These are phyloP conservation scores for Poeciliopsis prolifica DNA, from an alignment of 2,113 vertebrate genomes.

Conservation along the genomic window DNA sequence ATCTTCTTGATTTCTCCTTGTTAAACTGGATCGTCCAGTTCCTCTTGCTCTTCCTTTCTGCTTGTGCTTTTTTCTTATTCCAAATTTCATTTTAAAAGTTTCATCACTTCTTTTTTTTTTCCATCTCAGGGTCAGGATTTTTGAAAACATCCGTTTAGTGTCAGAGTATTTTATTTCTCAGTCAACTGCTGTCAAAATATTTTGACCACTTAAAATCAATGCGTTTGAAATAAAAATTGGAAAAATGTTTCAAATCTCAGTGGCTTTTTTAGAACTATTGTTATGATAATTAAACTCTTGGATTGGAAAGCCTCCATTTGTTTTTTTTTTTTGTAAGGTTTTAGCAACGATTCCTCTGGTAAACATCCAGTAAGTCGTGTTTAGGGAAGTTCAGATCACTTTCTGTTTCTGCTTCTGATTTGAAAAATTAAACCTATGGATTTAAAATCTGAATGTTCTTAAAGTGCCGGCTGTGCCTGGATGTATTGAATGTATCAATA, in stretches of 20 bases:
- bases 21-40: background rate
- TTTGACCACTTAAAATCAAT: background rate
- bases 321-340: too few relatives aligned
- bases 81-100: background rate
- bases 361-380: too few relatives aligned
- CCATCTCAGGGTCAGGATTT: too few relatives aligned
- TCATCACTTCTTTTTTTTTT: background rate
- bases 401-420: too few relatives aligned
- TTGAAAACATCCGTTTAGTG: background rate
- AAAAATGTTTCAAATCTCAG: background rate
- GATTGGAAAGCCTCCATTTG: too few relatives aligned
- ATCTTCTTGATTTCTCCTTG: background rate
- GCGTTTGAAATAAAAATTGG: background rate
- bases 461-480: too few relatives aligned
- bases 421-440: too few relatives aligned
- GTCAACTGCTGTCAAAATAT: background rate
- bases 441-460: too few relatives aligned
- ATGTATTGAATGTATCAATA: too few relatives aligned
- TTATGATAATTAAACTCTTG: too few relatives aligned
- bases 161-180: background rate
- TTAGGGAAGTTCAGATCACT: too few relatives aligned
- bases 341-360: too few relatives aligned
- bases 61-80: background rate
- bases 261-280: background rate
- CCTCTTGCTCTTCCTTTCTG: background rate